Percentiles rank a stretch among this genome's conserved stretches.
Evolutionary conservation across 2,797 vertebrate genomes (phyloP).

Genomic region (Tangara arthus): DNA sequence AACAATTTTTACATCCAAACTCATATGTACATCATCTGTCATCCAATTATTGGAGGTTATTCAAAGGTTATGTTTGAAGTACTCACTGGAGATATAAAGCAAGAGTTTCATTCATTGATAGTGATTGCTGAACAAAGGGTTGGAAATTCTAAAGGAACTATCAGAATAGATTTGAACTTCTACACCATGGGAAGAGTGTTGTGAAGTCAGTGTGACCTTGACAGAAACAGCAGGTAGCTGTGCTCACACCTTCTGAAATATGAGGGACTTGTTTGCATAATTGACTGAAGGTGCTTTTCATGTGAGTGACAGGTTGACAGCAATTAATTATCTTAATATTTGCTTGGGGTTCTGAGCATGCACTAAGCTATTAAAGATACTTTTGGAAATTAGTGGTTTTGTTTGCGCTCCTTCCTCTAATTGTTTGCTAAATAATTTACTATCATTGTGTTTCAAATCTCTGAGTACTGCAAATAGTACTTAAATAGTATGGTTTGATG

Average conservation of each 20-base stretch:
- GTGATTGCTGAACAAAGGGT: slow-evolving; percentile 7
- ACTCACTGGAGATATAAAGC: slow-evolving; percentile 23
- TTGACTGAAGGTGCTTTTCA: slow-evolving; percentile 61
- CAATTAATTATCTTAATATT: slow-evolving; percentile 81
- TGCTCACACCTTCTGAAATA: not conserved
- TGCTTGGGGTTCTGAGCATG: slow-evolving; percentile 65
- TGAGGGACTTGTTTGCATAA: slow-evolving; percentile 20
- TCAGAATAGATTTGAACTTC: slow-evolving; percentile 44
- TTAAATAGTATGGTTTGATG: not conserved
- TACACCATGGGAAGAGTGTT: not conserved
- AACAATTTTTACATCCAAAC: slow-evolving; percentile 31
- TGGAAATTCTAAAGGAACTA: slow-evolving; percentile 52
- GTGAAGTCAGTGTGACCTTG: slow-evolving; percentile 71
- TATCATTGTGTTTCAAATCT: slow-evolving; percentile 34
- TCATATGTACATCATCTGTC: slow-evolving; percentile 36
- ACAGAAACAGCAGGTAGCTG: slow-evolving; percentile 30
- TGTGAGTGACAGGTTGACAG: slow-evolving; percentile 68
- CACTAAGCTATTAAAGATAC: slow-evolving; percentile 65
- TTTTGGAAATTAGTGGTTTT: slow-evolving; percentile 69
- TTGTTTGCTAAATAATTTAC: slow-evolving; percentile 71
- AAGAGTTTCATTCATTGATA: slow-evolving; percentile 14
- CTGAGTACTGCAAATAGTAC: not conserved
- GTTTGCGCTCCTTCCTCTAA: slow-evolving; percentile 67
- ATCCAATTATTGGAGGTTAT: slow-evolving; percentile 49
- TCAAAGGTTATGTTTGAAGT: slow-evolving; percentile 60